Evolutionary conservation across 2,113 vertebrate species (phyloP), one percentile per base, ranked within the genome.

Genomic region (Nannobrachium achirus): DNA sequence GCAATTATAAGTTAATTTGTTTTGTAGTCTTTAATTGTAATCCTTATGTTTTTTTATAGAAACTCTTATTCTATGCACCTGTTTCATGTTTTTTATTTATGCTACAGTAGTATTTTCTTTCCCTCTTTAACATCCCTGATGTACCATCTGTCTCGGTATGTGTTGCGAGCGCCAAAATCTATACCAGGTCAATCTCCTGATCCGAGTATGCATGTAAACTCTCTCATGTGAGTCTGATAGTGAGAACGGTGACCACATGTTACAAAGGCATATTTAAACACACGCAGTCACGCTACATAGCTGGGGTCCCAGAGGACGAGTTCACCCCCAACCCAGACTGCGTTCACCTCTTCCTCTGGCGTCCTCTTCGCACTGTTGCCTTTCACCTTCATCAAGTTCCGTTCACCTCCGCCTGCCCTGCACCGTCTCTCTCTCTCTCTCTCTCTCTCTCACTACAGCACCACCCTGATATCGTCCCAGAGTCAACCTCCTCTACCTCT

Each of bases 371-470:
- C 45, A 79, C 50, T 50, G 15, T 33, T 66, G 56, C 25, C 25
- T 71, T 58, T 6, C 52, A 60, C 49, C 58, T 73, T 76, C 10
- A 74, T 71, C 70, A 56, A 66, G 74, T 67, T 61, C 14, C 11
- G 40, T 53, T 69, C 62, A 33, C 66, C 71, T 66, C 73, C 48
- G 45, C 63, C 67, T 69, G 55, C 66, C 64, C 40, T 52, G 20
- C 14, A 15, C 55, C 60, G 51, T 63, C 49, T 59, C 48, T 52
- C 39, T 48, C 50, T 66, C 55, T 56, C 8, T 33, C 50, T 66
- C 49, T 56, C 8, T 33, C 15, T 57, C 19, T 67, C 25, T 66
- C 53, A 58, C 49, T 65, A 57, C 53, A 78, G 71, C 67, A 60
- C 51, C 56, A 10, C 8, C 52, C 44, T 46, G 44, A 33, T 33